phyloP scores from a whole-genome alignment of 2,888 invertebrate genomes.

The Cryptocheilus praepositus region DNA sequence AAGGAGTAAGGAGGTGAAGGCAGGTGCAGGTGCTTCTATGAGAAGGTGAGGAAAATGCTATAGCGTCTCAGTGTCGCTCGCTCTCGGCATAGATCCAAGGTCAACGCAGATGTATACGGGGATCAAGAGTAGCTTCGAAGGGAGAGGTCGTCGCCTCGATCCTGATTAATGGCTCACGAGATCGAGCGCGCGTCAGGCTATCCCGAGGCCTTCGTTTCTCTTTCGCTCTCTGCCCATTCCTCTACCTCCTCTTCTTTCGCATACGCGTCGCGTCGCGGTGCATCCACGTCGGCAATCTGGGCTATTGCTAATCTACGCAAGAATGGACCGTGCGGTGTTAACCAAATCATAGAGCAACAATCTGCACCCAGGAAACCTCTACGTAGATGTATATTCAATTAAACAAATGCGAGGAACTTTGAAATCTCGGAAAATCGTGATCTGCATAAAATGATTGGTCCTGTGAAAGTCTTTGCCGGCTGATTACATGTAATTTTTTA shows the following conservation, averaged over 20 bases:
- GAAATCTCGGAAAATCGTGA: too few species aligned
- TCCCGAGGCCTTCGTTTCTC: slow-evolving; percentile 29
- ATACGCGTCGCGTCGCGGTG: not conserved
- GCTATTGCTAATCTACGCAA: too few species aligned
- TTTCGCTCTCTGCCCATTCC: slow-evolving; percentile 1
- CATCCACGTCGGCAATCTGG: not conserved
- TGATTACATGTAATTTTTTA: too few species aligned
- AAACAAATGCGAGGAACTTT: too few species aligned
- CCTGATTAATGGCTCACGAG: slow-evolving; percentile 53
- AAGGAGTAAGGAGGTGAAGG: too few species aligned
- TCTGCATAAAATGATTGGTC: too few species aligned
- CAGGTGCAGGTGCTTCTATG: too few species aligned
- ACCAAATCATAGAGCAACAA: too few species aligned
- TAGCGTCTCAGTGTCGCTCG: slow-evolving; percentile 38
- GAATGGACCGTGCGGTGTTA: too few species aligned
- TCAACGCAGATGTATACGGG: slow-evolving; percentile 40
- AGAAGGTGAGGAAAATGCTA: not conserved
- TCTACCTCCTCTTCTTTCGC: not conserved
- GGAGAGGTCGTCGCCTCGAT: slow-evolving; percentile 53
- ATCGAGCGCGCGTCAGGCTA: slow-evolving; percentile 38
- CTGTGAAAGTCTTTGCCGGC: too few species aligned
- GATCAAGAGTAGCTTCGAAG: slow-evolving; percentile 37
- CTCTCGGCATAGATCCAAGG: slow-evolving; percentile 52
- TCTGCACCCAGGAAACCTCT: too few species aligned
- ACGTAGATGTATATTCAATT: too few species aligned